Evolutionary conservation across 2,797 vertebrate genomes (phyloP), one percentile per base, ranked within the genome.

Genomic region (Poeciliopsis infans): DNA sequence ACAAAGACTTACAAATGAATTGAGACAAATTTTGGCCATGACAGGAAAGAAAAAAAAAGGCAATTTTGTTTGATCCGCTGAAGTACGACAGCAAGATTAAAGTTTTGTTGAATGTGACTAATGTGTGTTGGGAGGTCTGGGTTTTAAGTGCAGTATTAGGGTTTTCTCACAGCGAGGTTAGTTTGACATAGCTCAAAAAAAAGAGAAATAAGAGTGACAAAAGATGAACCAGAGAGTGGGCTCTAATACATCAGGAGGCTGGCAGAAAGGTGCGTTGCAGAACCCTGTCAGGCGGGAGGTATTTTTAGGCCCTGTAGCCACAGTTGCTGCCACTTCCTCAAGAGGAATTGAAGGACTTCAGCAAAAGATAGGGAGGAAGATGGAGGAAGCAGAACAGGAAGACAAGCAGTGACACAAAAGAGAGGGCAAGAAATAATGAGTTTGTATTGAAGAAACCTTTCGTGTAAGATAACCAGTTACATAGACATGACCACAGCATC

Each of bases 381-480:
- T 68, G 75, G 73, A 79, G 82, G 83, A 88, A 72, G 78, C 47
- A 28, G 74, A 41, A 78, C 33, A 76, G n/a, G 53, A 59, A 53
- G 85, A 68, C 59, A 77, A 79, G 79, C 46, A 55, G 78, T 77
- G 84, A 88, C 79, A 80, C 57, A 77, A 57, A 68, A 74, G 77
- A 72, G 72, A 81, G 87, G 74, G 80, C 83, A 83, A 80, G 79
- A 86, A 87, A 92, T 93, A 94, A 94, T 93, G 91, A 82, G 92
- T 88, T 93, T 93, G 93, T 93, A 93, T 93, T 95, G 93, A 92
- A 85, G 82, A 86, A 94, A 94, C 91, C 93, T 94, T 95, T 92
- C 90, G 92, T 93, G 85, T 94, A 91, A 87, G 86, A 92, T 95
- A 93, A 93, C 91, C 90, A 85, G 77, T 86, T 85, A 83, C 79